Percentiles rank a stretch among this genome's conserved stretches.
Evolutionary conservation across 2,888 invertebrate species (phyloP).

Genomic region (Drosophila eohydei): DNA sequence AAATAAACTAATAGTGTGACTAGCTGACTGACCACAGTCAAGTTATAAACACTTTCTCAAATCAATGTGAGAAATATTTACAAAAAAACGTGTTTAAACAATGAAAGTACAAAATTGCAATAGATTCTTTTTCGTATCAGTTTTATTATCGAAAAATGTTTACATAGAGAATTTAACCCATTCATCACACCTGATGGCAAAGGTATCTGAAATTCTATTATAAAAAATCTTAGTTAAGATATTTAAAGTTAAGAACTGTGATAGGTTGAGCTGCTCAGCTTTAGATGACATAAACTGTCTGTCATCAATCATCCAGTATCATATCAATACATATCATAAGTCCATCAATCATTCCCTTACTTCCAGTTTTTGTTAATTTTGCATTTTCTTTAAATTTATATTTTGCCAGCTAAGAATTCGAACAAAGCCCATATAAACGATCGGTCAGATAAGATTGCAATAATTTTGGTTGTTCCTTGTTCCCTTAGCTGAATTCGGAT

Average conservation of each 20-base stretch:
- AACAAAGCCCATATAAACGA: not conserved
- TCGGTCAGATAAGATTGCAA: slow-evolving; percentile 42
- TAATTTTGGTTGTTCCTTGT: not conserved
- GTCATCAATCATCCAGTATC: not conserved
- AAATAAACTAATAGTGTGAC: not conserved
- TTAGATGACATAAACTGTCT: not conserved
- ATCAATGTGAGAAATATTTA: not conserved
- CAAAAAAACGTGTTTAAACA: not conserved
- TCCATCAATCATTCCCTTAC: not conserved
- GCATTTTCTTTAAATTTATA: not conserved
- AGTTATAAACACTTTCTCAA: not conserved
- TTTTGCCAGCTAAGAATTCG: not conserved
- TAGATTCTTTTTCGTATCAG: not conserved
- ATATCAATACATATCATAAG: not conserved
- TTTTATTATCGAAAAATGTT: not conserved
- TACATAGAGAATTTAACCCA: not conserved
- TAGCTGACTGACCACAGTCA: slow-evolving; percentile 49
- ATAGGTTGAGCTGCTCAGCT: not conserved
- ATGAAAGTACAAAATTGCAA: not conserved
- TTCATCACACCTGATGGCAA: not conserved
- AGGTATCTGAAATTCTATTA: not conserved
- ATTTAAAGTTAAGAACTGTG: too few species aligned
- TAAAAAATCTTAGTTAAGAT: not conserved
- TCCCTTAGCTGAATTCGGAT: slow-evolving; percentile 11
- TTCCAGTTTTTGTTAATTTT: too few species aligned